Evolutionary conservation across 1,140 invertebrate species (phyloP), one percentile per base, ranked within the genome.

Genomic region (Tyrophagus putrescentiae): DNA sequence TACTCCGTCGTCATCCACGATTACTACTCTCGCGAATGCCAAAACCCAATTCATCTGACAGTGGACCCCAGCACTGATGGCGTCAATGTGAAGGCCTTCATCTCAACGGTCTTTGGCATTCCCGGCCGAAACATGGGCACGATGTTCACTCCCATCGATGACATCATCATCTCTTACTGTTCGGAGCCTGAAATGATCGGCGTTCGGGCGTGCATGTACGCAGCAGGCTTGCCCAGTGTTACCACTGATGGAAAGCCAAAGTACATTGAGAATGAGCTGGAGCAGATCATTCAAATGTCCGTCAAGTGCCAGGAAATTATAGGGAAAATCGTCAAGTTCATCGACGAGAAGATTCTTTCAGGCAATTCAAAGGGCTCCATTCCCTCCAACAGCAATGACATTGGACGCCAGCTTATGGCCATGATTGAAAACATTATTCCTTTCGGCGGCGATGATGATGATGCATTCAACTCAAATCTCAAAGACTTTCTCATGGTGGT

Each of bases 1-100:
- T 91, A 96, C 74, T 95, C 91, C 11, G 89, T 90, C 0, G 84
- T 95, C 27, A 96, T 98, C 70, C 92, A 98, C 68, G 92, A 97
- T 68, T 98, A 96, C 75, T 98, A 94, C 34, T 65, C 67, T 7
- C 59, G 68, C 16, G 68, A 69, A 65, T 62, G 67, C 18, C 61
- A 58, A 39, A 90, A 87, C 73, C 92, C 93, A 4, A 82, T 98
- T 48, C 92, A 97, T 72, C 75, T 97, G 39, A 94, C 91, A 18
- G 80, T 97, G 25, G 92, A 97, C 70, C 94, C 92, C 2, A 86
- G 84, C 11, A 84, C 72, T 72, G 75, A 79, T 1, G 80, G 84
- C 64, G 91, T 96, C 84, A 84, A 82, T 2, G 80, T 95, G 48
- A 87, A 88, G 65, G 87, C 86, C n/a, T 96, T 90, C 68, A 79